Evolutionary conservation across 2,797 vertebrate species (phyloP), one percentile per base, ranked within the genome.

Genomic region (Mormyrops attenuatus): DNA sequence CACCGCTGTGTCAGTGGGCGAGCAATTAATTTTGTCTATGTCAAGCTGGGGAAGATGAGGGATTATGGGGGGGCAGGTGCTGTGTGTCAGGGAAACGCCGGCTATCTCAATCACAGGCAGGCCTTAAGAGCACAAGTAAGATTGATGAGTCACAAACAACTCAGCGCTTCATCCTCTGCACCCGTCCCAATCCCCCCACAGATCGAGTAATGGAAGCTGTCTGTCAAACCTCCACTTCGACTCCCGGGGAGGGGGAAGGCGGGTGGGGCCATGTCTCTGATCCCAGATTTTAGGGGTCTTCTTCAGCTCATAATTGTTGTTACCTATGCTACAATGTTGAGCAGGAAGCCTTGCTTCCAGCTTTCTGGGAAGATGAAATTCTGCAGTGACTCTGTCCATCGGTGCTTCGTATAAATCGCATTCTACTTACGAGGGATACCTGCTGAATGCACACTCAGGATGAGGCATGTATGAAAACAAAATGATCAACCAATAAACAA

Each of bases 171-270:
- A 87, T 66, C 63, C 86, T 85, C 89, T 57, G 57, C 66, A 30
- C 57, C 34, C n/a, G 15, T 89, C 88, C 55, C 53, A 17, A 94
- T 87, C 93, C 93, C 92, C 93, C 91, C 91, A 92, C 93, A 92
- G 92, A 94, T 94, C 93, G 94, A 94, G 92, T 95, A 95, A 95
- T 95, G 93, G 94, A 93, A 95, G 93, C 94, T 95, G 95, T 95
- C 95, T 92, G 90, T 95, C 94, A 95, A 87, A 6, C 88, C 57
- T 26, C 89, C 77, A 20, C 20, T 60, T 57, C 5, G 13, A 47
- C 47, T 30, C 82, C 82, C 11, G 30, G 89, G 47, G 57, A 8
- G 50, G 57, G 4, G 5, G n/a, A 11, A 6, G 73, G 53, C 0
- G 53, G 82, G 38, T 20, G 38, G 73, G 20, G 77, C 38, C 80